Percentiles rank a stretch among this genome's conserved stretches.
Conservation (phyloP, 2,113 vertebrate genomes). For the Mola mola region DNA sequence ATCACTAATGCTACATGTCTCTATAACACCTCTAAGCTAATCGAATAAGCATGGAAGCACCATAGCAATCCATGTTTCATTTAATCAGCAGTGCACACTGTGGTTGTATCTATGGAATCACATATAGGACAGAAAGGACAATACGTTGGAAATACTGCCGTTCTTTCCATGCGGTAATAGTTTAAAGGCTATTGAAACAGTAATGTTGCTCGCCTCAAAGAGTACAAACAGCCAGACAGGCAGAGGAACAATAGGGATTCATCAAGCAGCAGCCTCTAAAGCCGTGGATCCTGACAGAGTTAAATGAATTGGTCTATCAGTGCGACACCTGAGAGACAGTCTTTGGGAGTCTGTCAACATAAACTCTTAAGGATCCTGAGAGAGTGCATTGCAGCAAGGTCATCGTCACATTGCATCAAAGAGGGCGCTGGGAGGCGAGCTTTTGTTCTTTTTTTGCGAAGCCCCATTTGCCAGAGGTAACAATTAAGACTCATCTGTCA, state of each 20-base stretch:
- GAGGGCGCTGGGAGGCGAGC: slow-evolving; percentile 61
- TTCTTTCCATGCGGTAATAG: slow-evolving; percentile 43
- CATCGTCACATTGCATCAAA: slow-evolving; percentile 80
- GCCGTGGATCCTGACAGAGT: slow-evolving; percentile 71
- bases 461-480: slow-evolving; percentile 76
- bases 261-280: slow-evolving; percentile 71
- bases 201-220: slow-evolving; percentile 48
- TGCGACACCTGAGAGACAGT: slow-evolving; percentile 75
- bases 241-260: slow-evolving; percentile 68
- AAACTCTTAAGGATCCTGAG: slow-evolving; percentile 71
- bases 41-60: background rate
- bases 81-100: slow-evolving; percentile 6
- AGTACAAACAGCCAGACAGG: slow-evolving; percentile 63
- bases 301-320: slow-evolving; percentile 80
- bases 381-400: slow-evolving; percentile 77
- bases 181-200: slow-evolving; percentile 62
- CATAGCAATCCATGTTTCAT: slow-evolving; percentile 8
- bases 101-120: slow-evolving; percentile 22
- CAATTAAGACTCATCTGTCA: slow-evolving; percentile 81
- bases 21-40: background rate
- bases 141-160: slow-evolving; percentile 7
- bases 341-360: slow-evolving; percentile 74
- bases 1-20: background rate
- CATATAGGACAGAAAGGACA: slow-evolving; percentile 31
- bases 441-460: slow-evolving; percentile 76